phyloP scores from a whole-genome alignment of 2,888 invertebrate species.

The Masnerella sp. region DNA sequence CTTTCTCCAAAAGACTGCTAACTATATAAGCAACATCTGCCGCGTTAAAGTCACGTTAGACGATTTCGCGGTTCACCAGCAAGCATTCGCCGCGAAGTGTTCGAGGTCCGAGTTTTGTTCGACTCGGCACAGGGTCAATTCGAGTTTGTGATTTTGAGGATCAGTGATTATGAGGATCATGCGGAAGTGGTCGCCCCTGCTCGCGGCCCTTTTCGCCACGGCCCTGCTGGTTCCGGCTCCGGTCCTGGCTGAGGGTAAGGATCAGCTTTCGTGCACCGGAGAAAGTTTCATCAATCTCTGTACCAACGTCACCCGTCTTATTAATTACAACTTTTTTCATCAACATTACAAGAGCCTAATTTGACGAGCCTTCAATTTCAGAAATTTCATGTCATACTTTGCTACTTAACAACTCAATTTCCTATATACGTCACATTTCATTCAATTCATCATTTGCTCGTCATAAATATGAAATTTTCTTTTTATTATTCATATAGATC shows the following conservation, averaged over 20 bases:
- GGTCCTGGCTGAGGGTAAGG: constrained; percentile 74
- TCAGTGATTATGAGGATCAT: constrained; percentile 67
- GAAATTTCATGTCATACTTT: too few relatives aligned
- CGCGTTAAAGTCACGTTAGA: constrained; percentile 76
- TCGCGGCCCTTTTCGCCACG: constrained; percentile 68
- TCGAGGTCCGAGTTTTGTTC: constrained; percentile 18
- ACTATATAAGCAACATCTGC: constrained; percentile 76
- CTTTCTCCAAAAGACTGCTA: constrained; percentile 77
- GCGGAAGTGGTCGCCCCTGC: constrained; percentile 69
- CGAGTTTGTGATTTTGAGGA: constrained; percentile 13
- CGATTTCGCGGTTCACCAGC: constrained; percentile 72
- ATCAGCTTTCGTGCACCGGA: constrained; percentile 56
- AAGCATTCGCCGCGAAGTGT: constrained; percentile 60
- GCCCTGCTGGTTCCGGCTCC: constrained; percentile 68
- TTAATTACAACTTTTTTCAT: not conserved
- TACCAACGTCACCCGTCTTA: constrained; percentile 26
- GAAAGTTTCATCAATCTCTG: constrained; percentile 57
- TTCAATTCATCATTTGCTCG: too few relatives aligned
- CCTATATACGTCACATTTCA: too few relatives aligned
- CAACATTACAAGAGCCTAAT: not conserved
- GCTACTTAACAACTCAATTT: too few relatives aligned
- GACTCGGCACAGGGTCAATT: too few relatives aligned
- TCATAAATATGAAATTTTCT: too few relatives aligned
- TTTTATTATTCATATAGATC: too few relatives aligned
- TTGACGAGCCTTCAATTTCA: too few relatives aligned